These are phyloP conservation scores for Acromyrmex echinatior DNA, from an alignment of 1,140 invertebrate genomes.

Conservation along the genomic window DNA sequence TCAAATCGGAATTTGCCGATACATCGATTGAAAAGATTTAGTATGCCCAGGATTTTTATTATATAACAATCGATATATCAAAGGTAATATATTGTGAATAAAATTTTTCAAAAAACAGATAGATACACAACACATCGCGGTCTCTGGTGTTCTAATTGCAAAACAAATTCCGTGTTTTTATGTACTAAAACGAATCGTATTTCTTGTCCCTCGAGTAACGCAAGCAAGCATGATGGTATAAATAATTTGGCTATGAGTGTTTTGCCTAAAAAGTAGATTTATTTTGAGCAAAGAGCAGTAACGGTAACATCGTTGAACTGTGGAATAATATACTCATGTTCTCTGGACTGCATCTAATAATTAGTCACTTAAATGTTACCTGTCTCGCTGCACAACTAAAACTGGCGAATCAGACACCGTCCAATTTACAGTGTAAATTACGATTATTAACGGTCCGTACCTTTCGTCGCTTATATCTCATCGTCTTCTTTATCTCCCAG, in stretches of 20 bases:
- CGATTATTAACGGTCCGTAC: conserved; percentile 36
- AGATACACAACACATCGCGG: not conserved
- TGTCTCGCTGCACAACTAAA: conserved; percentile 11
- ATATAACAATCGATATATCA: not conserved
- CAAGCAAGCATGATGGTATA: conserved; percentile 7
- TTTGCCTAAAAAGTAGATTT: conserved; percentile 55
- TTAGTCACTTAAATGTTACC: conserved; percentile 37
- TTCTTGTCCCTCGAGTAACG: conserved; percentile 24
- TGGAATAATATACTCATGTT: not conserved
- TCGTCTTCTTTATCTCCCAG: not conserved
- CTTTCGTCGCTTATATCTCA: conserved; percentile 4
- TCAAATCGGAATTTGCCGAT: not conserved
- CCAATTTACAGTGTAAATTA: conserved; percentile 49
- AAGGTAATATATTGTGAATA: conserved; percentile 7
- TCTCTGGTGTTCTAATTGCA: not conserved
- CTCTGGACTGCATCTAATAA: conserved; percentile 23
- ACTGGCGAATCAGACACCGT: conserved; percentile 42
- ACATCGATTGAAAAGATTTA: not conserved
- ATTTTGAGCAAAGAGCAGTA: conserved; percentile 31
- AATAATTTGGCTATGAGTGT: conserved; percentile 36
- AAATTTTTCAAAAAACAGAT: not conserved
- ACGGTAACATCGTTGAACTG: conserved; percentile 16
- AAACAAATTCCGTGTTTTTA: conserved; percentile 44
- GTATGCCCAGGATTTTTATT: not conserved
- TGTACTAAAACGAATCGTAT: not conserved